A percentile compares a stretch with the other conserved stretches of the same genome.
Evolutionary conservation across 2,797 vertebrate species (phyloP).

Genomic region (Macroramphosus scolopax): DNA sequence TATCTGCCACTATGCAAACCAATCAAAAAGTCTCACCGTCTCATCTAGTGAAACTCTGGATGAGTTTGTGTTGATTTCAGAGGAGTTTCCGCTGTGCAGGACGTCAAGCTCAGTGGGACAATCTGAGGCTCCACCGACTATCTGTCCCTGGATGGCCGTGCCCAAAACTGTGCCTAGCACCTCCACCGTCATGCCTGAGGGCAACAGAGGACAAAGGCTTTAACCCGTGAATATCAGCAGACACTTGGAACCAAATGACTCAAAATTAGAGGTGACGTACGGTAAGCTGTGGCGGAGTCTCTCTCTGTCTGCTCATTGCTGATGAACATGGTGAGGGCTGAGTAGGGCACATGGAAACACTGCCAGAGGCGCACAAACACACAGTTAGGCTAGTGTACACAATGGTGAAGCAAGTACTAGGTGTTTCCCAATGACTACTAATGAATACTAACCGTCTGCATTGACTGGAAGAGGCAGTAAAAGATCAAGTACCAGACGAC

Average conservation of each 20-base stretch:
- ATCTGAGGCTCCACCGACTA: constrained; percentile 80
- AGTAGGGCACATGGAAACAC: constrained; percentile 98
- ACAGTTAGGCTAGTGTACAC: constrained; percentile 7
- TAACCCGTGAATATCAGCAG: background rate
- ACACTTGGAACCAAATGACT: too few relatives aligned
- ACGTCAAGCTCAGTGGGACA: constrained; percentile 44
- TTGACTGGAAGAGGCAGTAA: constrained; percentile 94
- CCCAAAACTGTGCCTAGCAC: constrained; percentile 90
- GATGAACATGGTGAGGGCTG: constrained; percentile 97
- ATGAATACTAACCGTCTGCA: constrained; percentile 86
- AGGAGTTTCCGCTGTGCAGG: constrained; percentile 11
- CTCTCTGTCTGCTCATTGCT: constrained; percentile 90
- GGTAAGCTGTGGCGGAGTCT: constrained; percentile 93
- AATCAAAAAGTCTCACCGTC: constrained; percentile 69
- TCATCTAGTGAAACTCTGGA: constrained; percentile 71
- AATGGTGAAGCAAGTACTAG: background rate
- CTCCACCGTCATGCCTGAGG: constrained; percentile 92
- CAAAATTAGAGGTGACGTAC: constrained; percentile 74
- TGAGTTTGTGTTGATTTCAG: constrained; percentile 65
- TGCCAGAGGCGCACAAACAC: constrained; percentile 58
- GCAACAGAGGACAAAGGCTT: constrained; percentile 16
- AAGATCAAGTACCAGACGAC: constrained; percentile 90
- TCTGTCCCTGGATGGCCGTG: constrained; percentile 93
- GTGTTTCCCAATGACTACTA: too few relatives aligned
- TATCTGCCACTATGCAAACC: background rate